These are phyloP conservation scores for Spheniscus mendiculus DNA, from an alignment of 2,113 vertebrate genomes.

Conservation along the genomic window DNA sequence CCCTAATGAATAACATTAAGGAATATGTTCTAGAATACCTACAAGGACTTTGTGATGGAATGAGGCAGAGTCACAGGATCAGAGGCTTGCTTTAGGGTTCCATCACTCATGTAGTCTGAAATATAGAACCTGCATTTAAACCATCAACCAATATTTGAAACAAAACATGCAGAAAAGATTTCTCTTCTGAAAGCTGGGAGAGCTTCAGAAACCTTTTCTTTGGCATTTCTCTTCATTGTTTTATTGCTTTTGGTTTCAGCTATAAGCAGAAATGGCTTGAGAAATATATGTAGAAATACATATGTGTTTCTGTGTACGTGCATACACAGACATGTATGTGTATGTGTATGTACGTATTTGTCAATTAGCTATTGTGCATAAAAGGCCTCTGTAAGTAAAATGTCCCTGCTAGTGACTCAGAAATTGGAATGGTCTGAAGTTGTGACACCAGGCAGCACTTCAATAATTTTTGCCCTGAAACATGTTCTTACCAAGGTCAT, in stretches of 20 bases:
- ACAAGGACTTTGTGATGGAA: neutral
- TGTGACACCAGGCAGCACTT: neutral
- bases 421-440: neutral
- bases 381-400: fast-evolving
- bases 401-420: neutral
- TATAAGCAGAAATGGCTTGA: neutral
- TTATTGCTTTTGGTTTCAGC: neutral
- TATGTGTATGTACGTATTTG: neutral
- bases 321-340: neutral
- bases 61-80: neutral
- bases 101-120: neutral
- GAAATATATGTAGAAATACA: neutral
- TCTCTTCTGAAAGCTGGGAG: neutral
- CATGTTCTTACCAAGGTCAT: neutral
- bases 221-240: neutral
- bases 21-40: neutral
- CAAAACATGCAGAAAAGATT: neutral
- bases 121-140: neutral
- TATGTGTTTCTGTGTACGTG: too few relatives aligned
- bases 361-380: neutral
- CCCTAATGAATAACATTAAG: neutral
- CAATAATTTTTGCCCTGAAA: neutral
- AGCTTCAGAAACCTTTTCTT: neutral
- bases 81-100: neutral
- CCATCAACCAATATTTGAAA: neutral